Conservation (phyloP, 2,113 vertebrate genomes). For the Cephalophus harveyi region DNA sequence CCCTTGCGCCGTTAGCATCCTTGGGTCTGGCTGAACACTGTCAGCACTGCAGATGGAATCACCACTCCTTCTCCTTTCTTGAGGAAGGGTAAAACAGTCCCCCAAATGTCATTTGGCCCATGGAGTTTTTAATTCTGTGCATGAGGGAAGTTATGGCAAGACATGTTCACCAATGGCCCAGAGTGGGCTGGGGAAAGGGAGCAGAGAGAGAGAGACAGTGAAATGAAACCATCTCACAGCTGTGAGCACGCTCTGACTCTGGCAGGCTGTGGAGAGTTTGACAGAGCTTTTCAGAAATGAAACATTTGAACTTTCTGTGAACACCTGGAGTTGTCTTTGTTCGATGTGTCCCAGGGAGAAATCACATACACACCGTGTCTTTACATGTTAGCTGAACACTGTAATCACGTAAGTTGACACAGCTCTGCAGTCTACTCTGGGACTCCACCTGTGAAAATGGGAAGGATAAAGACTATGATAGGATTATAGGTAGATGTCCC, state of each 20-base stretch:
- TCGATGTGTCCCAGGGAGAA: neutral
- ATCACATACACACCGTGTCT: neutral
- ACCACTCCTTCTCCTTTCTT: neutral
- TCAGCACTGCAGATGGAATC: neutral
- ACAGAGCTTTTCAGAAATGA: neutral
- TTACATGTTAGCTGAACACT: neutral
- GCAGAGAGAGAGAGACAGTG: neutral
- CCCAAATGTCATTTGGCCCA: neutral
- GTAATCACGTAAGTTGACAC: neutral
- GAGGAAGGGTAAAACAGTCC: neutral
- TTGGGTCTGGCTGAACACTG: neutral
- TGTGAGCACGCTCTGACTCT: neutral
- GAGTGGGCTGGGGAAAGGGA: too few relatives aligned
- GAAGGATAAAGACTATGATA: neutral
- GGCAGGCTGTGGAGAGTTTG: neutral
- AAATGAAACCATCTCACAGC: neutral
- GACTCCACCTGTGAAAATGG: neutral
- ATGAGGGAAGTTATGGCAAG: neutral
- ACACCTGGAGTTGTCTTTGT: constrained; percentile 1
- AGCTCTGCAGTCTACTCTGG: neutral
- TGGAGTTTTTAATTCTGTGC: neutral
- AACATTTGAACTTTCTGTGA: neutral
- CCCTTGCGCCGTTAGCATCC: rapidly evolving
- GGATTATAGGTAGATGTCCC: neutral
- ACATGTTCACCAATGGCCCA: neutral